Conservation (phyloP, 2,113 vertebrate genomes). For the Semicossyphus pulcher region DNA sequence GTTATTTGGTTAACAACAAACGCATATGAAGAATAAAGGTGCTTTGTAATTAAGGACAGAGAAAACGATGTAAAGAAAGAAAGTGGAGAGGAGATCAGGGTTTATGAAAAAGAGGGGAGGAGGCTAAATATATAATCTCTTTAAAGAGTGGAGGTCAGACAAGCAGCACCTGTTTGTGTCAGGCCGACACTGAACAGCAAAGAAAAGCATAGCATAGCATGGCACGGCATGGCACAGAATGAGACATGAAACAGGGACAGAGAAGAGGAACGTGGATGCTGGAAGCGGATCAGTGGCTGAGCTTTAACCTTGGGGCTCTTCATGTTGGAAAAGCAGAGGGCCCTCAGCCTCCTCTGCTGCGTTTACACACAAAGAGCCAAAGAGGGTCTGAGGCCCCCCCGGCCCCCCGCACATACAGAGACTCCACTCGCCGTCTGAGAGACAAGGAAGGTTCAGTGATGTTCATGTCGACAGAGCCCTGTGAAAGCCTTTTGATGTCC, state of each 20-base stretch:
- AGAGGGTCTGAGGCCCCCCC: constrained; percentile 35
- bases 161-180: constrained; percentile 65
- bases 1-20: no score
- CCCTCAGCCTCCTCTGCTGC: constrained; percentile 56
- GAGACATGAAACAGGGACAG: constrained; percentile 38
- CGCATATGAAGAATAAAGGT: constrained; percentile 59
- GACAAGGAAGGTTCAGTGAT: constrained; percentile 66
- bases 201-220: constrained; percentile 28
- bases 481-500: constrained; percentile 75
- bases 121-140: constrained; percentile 68
- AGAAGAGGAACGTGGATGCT: constrained; percentile 70
- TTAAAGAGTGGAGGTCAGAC: constrained; percentile 67
- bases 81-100: constrained; percentile 40
- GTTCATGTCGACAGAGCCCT: constrained; percentile 68
- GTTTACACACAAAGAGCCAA: constrained; percentile 68
- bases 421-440: constrained; percentile 45
- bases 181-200: constrained; percentile 2
- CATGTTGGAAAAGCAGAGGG: constrained; percentile 67
- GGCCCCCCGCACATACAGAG: constrained; percentile 11
- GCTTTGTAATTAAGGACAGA: constrained; percentile 43
- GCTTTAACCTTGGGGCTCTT: constrained; percentile 76
- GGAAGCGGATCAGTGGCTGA: constrained; percentile 80
- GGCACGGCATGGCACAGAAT: constrained; percentile 57
- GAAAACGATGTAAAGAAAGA: background rate
- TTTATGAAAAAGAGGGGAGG: constrained; percentile 55